Evolutionary conservation across 1,140 invertebrate genomes (phyloP), one percentile per base, ranked within the genome.

Genomic region (Ooceraea biroi): DNA sequence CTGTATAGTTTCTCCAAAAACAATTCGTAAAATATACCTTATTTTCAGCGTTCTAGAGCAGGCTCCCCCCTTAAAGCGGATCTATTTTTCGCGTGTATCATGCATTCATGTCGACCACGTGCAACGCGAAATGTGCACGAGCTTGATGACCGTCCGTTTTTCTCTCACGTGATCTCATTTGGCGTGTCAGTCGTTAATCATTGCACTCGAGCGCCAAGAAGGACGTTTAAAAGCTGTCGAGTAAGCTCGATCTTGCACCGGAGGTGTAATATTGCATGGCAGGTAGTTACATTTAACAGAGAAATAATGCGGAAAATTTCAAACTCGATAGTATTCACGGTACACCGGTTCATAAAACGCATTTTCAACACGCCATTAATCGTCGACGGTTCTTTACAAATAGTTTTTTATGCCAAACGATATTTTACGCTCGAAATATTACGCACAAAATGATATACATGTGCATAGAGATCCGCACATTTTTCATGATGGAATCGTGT

Each of bases 51-150:
- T n/a, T n/a, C n/a, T n/a, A n/a, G n/a, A n/a, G n/a, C n/a, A n/a
- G n/a, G n/a, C n/a, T n/a, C n/a, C n/a, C n/a, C 19, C 14, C 8
- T 77, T 77, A 77, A 77, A 77, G 46, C 44, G 60, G 73, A 77
- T 36, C 60, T 50, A 19, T 12, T 27, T 25, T 77, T 77, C 44
- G 30, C 60, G n/a, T 17, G 3, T 14, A 44, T 44, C 7, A 41
- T 5, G 41, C 30, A 5, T 36, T 17, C 2, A 36, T 7, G 14
- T n/a, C 46, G n/a, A 14, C 3, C 50, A 14, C n/a, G 11, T 52
- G 14, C 50, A 0, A 14, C 50, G n/a, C n/a, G 12, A 76, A 14
- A 12, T n/a, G 48, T 36, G 1, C 8, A 10, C 1, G 36, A 19
- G 22, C 10, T 17, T 63, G 30, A 57, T 19, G n/a, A n/a, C n/a